phyloP scores from a whole-genome alignment of 2,113 vertebrate genomes.

The Oryzias woworae region DNA sequence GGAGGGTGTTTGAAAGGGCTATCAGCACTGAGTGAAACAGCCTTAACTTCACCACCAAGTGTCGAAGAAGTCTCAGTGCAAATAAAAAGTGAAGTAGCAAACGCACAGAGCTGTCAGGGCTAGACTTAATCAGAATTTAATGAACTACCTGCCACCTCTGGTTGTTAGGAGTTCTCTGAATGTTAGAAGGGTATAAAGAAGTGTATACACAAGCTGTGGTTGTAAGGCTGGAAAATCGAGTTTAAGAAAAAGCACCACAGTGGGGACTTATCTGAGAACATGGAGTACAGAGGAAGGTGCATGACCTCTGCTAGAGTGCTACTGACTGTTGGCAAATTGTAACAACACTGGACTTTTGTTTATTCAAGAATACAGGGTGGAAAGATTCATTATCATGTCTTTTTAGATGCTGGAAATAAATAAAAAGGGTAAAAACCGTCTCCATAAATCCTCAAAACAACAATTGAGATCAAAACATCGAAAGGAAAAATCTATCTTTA shows the following conservation, averaged over 20 bases:
- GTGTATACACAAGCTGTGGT: slow-evolving; percentile 28
- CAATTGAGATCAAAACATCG: too few species aligned
- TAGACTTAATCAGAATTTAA: slow-evolving; percentile 66
- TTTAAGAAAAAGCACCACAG: not conserved
- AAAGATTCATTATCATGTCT: too few species aligned
- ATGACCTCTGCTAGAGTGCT: too few species aligned
- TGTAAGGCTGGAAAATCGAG: slow-evolving; percentile 1
- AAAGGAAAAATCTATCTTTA: too few species aligned
- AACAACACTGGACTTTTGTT: too few species aligned
- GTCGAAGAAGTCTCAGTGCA: slow-evolving; percentile 36
- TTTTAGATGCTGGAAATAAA: too few species aligned
- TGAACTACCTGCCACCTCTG: slow-evolving; percentile 54
- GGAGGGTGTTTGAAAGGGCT: slow-evolving; percentile 33
- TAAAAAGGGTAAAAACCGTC: too few species aligned
- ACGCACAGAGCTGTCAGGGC: slow-evolving; percentile 41
- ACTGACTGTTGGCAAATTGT: too few species aligned
- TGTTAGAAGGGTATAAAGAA: slow-evolving; percentile 35
- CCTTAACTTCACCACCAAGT: slow-evolving; percentile 17
- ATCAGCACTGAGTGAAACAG: slow-evolving; percentile 16
- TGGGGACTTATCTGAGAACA: slow-evolving; percentile 6
- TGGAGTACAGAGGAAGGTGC: too few species aligned
- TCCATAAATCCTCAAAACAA: too few species aligned
- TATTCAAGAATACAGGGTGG: too few species aligned
- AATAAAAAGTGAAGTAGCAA: slow-evolving; percentile 58
- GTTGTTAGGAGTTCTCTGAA: slow-evolving; percentile 56